Evolutionary conservation across 2,888 invertebrate species (phyloP).

Genomic region (Temnothorax rugatulus): DNA sequence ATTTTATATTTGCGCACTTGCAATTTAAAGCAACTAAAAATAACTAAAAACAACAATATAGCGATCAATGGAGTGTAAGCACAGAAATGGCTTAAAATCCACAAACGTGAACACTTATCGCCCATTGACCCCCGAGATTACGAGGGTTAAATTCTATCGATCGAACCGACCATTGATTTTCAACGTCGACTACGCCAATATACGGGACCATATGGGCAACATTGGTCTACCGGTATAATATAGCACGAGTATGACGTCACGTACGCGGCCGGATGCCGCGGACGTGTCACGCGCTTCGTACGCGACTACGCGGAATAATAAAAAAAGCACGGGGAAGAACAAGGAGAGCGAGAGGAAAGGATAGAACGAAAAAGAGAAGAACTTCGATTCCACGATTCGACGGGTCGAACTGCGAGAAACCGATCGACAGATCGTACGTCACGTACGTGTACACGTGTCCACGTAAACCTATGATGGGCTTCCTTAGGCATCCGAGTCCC

Average conservation of each 20-base stretch:
- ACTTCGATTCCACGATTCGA: constrained; percentile 62
- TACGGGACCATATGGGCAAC: constrained; percentile 71
- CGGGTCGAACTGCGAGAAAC: constrained; percentile 33
- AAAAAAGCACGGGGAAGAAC: constrained; percentile 59
- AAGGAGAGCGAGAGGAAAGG: constrained; percentile 32
- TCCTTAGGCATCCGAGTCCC: constrained; percentile 71
- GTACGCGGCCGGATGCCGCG: constrained; percentile 84
- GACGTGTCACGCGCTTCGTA: constrained; percentile 82
- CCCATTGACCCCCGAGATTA: constrained; percentile 34
- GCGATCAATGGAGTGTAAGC: not conserved
- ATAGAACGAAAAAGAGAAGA: not conserved
- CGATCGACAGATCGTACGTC: constrained; percentile 58
- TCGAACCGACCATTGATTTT: constrained; percentile 5
- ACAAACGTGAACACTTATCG: constrained; percentile 25
- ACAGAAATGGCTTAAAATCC: not conserved
- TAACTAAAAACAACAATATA: no score
- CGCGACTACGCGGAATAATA: constrained; percentile 82
- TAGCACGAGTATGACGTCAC: constrained; percentile 83
- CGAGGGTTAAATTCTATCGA: constrained; percentile 42
- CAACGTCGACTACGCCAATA: constrained; percentile 19
- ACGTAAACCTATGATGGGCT: constrained; percentile 65
- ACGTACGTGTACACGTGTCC: constrained; percentile 77
- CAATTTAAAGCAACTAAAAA: not conserved
- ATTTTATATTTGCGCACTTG: not conserved
- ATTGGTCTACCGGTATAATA: constrained; percentile 72